Percentiles rank a stretch among this genome's conserved stretches.
phyloP scores from a whole-genome alignment of 2,113 vertebrate genomes.

The Hippopotamus amphibius region DNA sequence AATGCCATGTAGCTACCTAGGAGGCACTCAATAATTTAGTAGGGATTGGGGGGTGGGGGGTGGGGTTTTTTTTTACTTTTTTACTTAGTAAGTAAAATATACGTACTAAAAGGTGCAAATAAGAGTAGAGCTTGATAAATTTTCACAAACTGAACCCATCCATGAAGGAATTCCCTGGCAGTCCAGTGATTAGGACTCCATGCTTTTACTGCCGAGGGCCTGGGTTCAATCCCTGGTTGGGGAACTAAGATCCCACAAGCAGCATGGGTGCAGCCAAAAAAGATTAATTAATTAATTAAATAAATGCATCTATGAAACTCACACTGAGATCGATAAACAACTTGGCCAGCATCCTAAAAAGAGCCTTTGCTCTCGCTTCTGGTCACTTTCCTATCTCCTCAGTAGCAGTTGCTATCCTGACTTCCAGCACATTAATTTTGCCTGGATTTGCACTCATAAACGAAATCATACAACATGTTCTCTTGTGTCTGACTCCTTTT shows the following conservation, averaged over 20 bases:
- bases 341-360: not conserved
- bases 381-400: not conserved
- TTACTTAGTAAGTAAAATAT: not conserved
- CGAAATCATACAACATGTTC: not conserved
- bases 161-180: not conserved
- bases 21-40: not conserved
- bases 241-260: too few species aligned
- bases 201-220: too few species aligned
- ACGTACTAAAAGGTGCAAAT: not conserved
- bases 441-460: not conserved
- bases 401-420: not conserved
- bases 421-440: conserved; percentile 4
- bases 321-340: not conserved
- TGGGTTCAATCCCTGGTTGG: too few species aligned
- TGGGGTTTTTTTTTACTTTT: not conserved
- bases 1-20: not conserved
- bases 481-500: not conserved
- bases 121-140: not conserved
- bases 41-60: not conserved
- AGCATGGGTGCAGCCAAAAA: too few species aligned
- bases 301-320: conserved; percentile 12
- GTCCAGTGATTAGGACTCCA: too few species aligned
- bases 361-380: not conserved
- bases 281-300: not conserved
- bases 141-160: conserved; percentile 52